phyloP scores from a whole-genome alignment of 2,113 vertebrate species.

The Elephantulus edwardii region DNA sequence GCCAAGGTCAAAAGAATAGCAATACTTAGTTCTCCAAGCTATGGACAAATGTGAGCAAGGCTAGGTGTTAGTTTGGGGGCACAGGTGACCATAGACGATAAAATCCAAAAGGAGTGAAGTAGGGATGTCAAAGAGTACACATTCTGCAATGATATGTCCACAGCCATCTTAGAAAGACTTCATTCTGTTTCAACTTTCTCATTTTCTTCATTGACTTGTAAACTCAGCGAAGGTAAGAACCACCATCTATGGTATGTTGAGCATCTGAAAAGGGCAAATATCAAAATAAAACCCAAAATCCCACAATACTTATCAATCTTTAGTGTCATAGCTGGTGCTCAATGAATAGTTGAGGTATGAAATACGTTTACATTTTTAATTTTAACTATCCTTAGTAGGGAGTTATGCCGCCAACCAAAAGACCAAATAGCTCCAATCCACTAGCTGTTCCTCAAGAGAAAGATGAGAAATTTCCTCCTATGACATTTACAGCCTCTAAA shows the following conservation, averaged over 20 bases:
- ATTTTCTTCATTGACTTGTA: background rate
- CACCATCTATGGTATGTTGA: background rate
- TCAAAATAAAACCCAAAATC: background rate
- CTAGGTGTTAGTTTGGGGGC: background rate
- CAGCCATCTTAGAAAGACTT: no score
- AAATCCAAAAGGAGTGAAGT: background rate
- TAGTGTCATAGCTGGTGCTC: background rate
- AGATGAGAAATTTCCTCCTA: no score
- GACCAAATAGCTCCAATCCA: no score
- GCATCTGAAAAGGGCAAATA: background rate
- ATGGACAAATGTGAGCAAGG: background rate
- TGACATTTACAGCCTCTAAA: no score
- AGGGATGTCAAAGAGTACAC: background rate
- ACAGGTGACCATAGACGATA: background rate
- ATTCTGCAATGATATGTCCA: no score
- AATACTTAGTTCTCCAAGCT: background rate
- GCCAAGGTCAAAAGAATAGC: background rate
- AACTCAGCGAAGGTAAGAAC: background rate
- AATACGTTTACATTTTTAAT: background rate
- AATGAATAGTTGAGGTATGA: background rate
- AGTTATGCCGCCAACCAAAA: no score
- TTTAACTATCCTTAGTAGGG: background rate
- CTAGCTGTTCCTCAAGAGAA: no score
- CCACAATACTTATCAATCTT: slow-evolving; percentile 1
- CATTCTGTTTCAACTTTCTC: slow-evolving; percentile 9